Evolutionary conservation across 2,797 vertebrate genomes (phyloP), one percentile per base, ranked within the genome.

Genomic region (Cynopterus sphinx): DNA sequence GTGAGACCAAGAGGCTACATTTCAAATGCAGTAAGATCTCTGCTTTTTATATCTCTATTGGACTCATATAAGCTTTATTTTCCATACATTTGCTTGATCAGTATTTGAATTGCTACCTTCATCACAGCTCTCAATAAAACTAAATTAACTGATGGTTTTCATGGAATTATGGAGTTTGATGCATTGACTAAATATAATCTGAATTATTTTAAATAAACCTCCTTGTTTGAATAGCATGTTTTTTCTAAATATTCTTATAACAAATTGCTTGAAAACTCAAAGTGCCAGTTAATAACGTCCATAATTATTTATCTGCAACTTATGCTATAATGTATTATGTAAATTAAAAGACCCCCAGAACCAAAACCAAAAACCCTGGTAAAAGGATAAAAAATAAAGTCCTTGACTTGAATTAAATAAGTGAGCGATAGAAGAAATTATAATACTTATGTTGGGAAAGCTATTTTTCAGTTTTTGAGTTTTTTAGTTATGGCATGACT

Each of bases 361-460:
- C 16, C 15, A 49, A 49, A 49, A 49, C 16, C 49, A 49, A 49
- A 46, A 49, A 49, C 15, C 5, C 43, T 87, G 41, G 24, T 79
- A 75, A 88, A 91, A 97, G 46, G 24, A 21, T 70, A 13, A 24
- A 95, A 85, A 93, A 95, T 94, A 83, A 39, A 92, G 46, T 89
- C 26, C 84, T 96, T 43, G 91, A 95, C 81, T 75, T 74, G 71
- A 95, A 51, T 94, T 97, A 96, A 97, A 92, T 96, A 94, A 87
- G 65, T 8, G 16, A 67, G 93, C 96, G 96, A 92, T 41, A 85
- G 71, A 59, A 97, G 84, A 97, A 98, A 98, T 97, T 96, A 93
- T 31, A 97, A 43, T 96, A 96, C 68, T 98, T 97, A 94, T 81
- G 95, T 68, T 95, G 51, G 70, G 61, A 97, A 98, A 97, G 92